phyloP scores from a whole-genome alignment of 2,888 invertebrate species.

The Sepiola atlantica region DNA sequence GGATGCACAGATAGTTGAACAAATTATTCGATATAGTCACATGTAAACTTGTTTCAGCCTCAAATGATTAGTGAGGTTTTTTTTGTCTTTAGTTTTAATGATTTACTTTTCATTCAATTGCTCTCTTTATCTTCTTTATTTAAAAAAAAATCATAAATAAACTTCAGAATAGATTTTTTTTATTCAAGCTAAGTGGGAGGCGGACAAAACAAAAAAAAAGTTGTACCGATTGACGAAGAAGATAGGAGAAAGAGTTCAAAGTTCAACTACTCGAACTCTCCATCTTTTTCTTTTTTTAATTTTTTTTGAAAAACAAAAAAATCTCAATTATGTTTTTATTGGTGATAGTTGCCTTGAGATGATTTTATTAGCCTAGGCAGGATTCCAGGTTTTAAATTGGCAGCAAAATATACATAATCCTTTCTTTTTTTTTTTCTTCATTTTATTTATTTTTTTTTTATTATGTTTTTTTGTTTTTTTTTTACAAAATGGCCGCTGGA shows the following conservation, averaged over 20 bases:
- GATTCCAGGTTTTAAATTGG: neutral
- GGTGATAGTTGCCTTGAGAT: neutral
- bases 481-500: neutral
- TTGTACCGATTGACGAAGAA: neutral
- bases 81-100: neutral
- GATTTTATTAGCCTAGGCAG: slow-evolving; percentile 1
- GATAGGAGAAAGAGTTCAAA: neutral
- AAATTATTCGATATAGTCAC: neutral
- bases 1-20: too few species aligned
- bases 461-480: neutral
- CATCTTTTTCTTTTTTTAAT: too few species aligned
- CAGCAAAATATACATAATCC: slow-evolving; percentile 18
- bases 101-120: neutral
- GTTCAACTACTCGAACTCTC: neutral
- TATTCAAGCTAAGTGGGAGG: neutral
- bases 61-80: neutral
- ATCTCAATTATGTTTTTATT: neutral
- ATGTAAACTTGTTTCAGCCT: neutral
- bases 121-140: neutral
- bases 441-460: too few species aligned
- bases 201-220: neutral
- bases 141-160: neutral
- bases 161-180: slow-evolving; percentile 1
- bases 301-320: neutral
- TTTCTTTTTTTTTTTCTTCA: neutral